A percentile compares a stretch with the other conserved stretches of the same genome.
Conservation (phyloP, 37 sponge, comb jelly and placozoan genomes). For the Spongilla lacustris region DNA sequence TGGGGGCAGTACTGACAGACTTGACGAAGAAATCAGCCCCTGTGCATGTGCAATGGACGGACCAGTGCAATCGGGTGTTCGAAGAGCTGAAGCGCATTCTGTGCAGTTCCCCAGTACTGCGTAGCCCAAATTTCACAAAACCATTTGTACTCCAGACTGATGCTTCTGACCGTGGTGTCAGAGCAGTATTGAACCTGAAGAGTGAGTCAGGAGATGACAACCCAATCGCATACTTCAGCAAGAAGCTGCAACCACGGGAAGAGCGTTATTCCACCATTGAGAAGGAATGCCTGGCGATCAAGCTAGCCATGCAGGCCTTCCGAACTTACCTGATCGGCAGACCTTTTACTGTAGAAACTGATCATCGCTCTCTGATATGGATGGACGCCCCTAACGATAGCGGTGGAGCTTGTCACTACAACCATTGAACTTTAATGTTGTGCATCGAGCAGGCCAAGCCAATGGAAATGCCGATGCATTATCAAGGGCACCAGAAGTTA, state of each 20-base stretch:
- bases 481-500: no score
- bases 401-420: slow-evolving; percentile 49
- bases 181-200: slow-evolving; percentile 48
- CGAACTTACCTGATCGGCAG: slow-evolving; percentile 34
- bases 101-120: slow-evolving; percentile 21
- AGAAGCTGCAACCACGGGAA: slow-evolving; percentile 31
- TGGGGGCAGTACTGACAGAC: slow-evolving; percentile 19
- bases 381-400: slow-evolving; percentile 27
- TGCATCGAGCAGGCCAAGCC: slow-evolving; percentile 9
- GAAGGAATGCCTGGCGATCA: slow-evolving; percentile 50
- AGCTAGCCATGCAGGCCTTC: slow-evolving; percentile 18
- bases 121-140: slow-evolving; percentile 16
- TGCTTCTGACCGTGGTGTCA: slow-evolving; percentile 46
- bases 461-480: no score
- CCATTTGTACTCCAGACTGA: slow-evolving; percentile 51
- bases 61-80: slow-evolving; percentile 37
- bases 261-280: slow-evolving; percentile 31
- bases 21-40: slow-evolving; percentile 29
- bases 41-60: slow-evolving; percentile 15
- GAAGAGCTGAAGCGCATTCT: slow-evolving; percentile 2
- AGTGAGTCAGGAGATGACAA: slow-evolving; percentile 23
- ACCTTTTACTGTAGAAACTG: slow-evolving; percentile 29
- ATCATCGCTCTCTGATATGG: slow-evolving; percentile 36
- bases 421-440: slow-evolving; percentile 13
- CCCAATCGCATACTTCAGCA: slow-evolving; percentile 34